phyloP scores from a whole-genome alignment of 2,797 vertebrate species.

The Danio albolineatus region DNA sequence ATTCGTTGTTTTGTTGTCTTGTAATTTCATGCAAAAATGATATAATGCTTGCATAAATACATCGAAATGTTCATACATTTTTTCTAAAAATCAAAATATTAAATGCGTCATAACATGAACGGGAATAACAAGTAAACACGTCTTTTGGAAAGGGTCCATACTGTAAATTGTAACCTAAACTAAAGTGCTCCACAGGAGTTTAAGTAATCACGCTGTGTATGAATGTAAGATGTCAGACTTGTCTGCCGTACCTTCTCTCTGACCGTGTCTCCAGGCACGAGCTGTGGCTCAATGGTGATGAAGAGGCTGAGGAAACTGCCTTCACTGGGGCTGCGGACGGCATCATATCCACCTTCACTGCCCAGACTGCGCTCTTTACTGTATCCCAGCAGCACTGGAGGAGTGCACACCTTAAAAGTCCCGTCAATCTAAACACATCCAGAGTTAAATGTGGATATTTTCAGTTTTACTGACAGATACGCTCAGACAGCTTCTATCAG shows the following conservation, averaged over 20 bases:
- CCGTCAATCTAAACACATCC: slow-evolving; percentile 87
- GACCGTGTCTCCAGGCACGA: slow-evolving; percentile 89
- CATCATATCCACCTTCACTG: slow-evolving; percentile 81
- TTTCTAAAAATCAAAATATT: too few species aligned
- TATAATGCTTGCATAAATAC: too few species aligned
- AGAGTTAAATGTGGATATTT: not conserved
- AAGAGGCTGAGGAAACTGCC: slow-evolving; percentile 92
- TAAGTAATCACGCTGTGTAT: too few species aligned
- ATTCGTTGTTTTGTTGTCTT: too few species aligned
- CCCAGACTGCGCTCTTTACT: slow-evolving; percentile 84
- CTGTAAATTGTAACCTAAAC: too few species aligned
- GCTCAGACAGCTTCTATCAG: too few species aligned
- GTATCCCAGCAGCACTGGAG: slow-evolving; percentile 95
- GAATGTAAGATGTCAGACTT: not conserved
- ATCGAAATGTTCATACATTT: too few species aligned
- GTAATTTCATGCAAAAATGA: too few species aligned
- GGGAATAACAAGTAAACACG: too few species aligned
- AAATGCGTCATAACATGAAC: too few species aligned
- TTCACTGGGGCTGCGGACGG: slow-evolving; percentile 80
- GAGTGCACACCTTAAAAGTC: slow-evolving; percentile 91
- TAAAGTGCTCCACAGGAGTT: too few species aligned
- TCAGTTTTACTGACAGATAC: not conserved
- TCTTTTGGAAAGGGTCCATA: too few species aligned
- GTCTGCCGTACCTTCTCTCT: slow-evolving; percentile 86
- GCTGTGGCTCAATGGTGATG: slow-evolving; percentile 93